phyloP scores from a whole-genome alignment of 2,113 vertebrate species.

The Sphaerodactylus townsendi region DNA sequence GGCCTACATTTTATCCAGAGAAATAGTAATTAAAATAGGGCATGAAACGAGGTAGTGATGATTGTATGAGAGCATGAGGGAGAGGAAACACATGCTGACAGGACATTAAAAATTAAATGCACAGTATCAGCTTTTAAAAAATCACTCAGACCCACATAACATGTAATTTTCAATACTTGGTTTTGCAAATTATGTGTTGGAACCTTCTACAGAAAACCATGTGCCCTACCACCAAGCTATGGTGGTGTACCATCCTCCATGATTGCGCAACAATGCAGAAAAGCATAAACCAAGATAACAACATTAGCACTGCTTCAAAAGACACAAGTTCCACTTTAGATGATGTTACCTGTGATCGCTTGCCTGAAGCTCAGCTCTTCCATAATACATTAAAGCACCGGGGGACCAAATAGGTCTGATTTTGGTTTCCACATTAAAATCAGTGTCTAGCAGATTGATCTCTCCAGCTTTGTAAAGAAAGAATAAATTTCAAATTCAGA shows the following conservation, averaged over 20 bases:
- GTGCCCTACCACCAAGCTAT: not conserved
- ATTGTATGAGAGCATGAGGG: not conserved
- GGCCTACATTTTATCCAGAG: constrained; percentile 59
- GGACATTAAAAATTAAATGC: not conserved
- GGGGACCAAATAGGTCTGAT: constrained; percentile 76
- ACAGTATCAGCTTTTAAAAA: not conserved
- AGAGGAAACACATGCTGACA: not conserved
- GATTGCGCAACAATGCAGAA: not conserved
- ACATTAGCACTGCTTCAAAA: not conserved
- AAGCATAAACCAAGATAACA: not conserved
- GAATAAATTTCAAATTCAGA: not conserved
- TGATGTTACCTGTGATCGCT: constrained; percentile 80
- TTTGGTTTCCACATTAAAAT: constrained; percentile 56
- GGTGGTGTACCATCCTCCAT: too few relatives aligned
- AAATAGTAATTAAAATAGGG: not conserved
- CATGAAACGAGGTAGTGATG: not conserved
- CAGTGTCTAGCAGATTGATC: constrained; percentile 74
- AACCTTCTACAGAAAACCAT: not conserved
- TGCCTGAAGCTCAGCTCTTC: constrained; percentile 79
- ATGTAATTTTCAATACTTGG: not conserved
- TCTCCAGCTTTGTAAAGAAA: constrained; percentile 70
- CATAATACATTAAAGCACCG: constrained; percentile 80
- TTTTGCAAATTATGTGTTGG: not conserved
- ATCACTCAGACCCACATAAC: not conserved
- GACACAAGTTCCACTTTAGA: not conserved